A percentile compares a stretch with the other conserved stretches of the same genome.
Evolutionary conservation across 2,113 vertebrate species (phyloP).

Genomic region (Pleuronectes platessa): DNA sequence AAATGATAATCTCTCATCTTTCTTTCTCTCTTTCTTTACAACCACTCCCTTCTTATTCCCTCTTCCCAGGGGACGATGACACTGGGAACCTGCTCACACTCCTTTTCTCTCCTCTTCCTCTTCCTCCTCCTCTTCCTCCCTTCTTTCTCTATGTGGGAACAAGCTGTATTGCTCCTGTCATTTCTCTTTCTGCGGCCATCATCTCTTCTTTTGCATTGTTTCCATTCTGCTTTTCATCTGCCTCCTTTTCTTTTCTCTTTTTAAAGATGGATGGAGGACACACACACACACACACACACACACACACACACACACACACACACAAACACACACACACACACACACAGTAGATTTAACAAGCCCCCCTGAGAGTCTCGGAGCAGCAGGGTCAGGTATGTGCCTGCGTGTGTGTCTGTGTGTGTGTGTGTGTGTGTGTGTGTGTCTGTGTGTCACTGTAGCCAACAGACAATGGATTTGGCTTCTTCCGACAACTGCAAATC

Average conservation of each 20-base stretch:
- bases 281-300: conserved; percentile 23
- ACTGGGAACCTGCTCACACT: conserved; percentile 42
- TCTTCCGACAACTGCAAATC: conserved; percentile 24
- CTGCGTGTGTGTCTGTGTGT: background rate
- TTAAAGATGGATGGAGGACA: conserved; percentile 53
- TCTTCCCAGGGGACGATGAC: conserved; percentile 46
- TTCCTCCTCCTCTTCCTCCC: conserved; percentile 19
- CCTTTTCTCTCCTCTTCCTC: background rate
- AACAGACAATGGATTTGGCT: conserved; percentile 42
- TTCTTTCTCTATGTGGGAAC: conserved; percentile 61
- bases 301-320: conserved; percentile 35
- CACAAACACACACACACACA: conserved; percentile 37
- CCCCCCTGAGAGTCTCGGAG: conserved; percentile 72
- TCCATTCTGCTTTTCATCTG: conserved; percentile 54
- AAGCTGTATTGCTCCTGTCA: conserved; percentile 52
- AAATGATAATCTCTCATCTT: background rate
- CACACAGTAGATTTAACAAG: conserved; percentile 70
- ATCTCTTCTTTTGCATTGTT: conserved; percentile 52
- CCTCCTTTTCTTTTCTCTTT: conserved; percentile 48
- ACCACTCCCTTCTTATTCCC: conserved; percentile 63
- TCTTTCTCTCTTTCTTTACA: conserved; percentile 30
- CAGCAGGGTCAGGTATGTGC: conserved; percentile 65
- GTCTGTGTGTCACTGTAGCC: conserved; percentile 31
- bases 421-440: background rate
- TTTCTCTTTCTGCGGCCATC: conserved; percentile 58